A percentile compares a stretch with the other conserved stretches of the same genome.
These are phyloP conservation scores for Sebastes schlegelii DNA, from an alignment of 2,113 vertebrate genomes.

Conservation along the genomic window DNA sequence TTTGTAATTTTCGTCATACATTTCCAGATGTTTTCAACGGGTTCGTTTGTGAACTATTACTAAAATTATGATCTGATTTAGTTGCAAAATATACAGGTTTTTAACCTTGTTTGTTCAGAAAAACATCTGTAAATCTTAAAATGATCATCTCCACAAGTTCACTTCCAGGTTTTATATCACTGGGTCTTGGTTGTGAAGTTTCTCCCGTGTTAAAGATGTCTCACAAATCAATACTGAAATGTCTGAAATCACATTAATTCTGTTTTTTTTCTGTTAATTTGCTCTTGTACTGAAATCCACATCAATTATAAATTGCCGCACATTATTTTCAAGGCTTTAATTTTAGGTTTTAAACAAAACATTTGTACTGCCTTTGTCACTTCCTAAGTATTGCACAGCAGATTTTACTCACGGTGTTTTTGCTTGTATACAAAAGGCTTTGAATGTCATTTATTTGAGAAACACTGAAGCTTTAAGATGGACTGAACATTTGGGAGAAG, in stretches of 20 bases:
- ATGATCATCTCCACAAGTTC: background rate
- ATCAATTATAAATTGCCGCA: background rate
- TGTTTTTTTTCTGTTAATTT: background rate
- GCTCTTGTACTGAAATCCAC: background rate
- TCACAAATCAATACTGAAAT: constrained; percentile 13
- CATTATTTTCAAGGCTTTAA: background rate
- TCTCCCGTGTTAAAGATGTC: background rate
- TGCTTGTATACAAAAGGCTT: background rate
- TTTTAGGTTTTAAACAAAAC: background rate
- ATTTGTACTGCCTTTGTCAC: constrained; percentile 12
- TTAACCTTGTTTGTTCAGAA: constrained; percentile 3
- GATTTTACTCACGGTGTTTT: constrained; percentile 2
- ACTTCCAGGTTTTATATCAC: background rate
- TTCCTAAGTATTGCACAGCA: background rate
- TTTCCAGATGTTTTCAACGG: constrained; percentile 4
- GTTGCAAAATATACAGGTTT: background rate
- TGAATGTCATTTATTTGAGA: constrained; percentile 11
- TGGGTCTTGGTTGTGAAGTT: background rate
- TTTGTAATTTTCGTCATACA: background rate
- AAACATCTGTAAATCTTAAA: background rate
- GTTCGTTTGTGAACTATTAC: constrained; percentile 11
- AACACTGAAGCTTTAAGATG: background rate
- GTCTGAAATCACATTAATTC: background rate
- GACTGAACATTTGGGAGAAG: constrained; percentile 9
- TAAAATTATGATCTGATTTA: background rate